Evolutionary conservation across 2,113 vertebrate species (phyloP).

Genomic region (Athene noctua): DNA sequence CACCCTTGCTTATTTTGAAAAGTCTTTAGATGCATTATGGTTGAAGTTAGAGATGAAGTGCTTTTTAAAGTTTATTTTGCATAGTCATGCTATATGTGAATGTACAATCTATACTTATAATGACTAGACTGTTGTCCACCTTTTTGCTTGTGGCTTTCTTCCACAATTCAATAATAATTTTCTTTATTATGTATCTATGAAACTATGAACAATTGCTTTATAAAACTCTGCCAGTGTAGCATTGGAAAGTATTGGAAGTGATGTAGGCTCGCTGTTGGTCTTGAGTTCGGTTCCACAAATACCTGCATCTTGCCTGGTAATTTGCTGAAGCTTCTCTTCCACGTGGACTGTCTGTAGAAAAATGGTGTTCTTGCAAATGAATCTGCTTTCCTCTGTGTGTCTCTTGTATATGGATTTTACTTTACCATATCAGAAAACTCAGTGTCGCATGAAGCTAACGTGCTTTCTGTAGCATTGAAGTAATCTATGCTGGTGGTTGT

Average conservation of each 20-base stretch:
- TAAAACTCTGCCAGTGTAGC: fast-evolving
- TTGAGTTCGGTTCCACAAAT: neutral
- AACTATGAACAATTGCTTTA: neutral
- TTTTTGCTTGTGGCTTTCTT: neutral
- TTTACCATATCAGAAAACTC: neutral
- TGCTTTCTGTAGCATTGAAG: neutral
- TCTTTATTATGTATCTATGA: neutral
- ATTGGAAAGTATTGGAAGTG: neutral
- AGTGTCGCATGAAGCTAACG: fast-evolving
- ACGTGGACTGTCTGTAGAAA: neutral
- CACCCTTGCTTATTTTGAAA: neutral
- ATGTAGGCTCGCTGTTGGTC: fast-evolving
- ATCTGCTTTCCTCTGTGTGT: neutral
- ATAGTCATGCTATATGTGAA: neutral
- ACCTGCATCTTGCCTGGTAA: neutral
- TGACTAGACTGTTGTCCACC: neutral
- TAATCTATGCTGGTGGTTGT: neutral
- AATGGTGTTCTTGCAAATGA: neutral
- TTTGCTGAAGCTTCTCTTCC: neutral
- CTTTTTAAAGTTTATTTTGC: conserved; percentile 34
- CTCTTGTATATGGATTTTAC: neutral
- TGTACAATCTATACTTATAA: neutral
- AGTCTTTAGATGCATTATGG: conserved; percentile 40
- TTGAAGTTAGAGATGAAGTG: conserved; percentile 32
- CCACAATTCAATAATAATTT: neutral